Base-by-base conservation (phyloP, 2,113 vertebrate genomes). In the Polypterus bichir region DNA sequence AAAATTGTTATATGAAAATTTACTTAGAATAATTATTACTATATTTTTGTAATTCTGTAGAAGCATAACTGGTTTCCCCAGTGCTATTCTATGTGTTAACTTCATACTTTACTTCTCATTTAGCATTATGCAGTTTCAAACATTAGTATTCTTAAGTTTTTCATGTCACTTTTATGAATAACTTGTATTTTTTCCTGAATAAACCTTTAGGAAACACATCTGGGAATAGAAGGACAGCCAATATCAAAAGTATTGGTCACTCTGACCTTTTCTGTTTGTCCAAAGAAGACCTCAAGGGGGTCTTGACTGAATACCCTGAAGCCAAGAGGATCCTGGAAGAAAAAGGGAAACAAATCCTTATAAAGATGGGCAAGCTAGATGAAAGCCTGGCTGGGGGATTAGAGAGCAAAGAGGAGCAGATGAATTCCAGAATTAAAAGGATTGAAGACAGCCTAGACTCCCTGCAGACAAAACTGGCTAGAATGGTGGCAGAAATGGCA, bases 251-350 rank as follows among this genome's bases (percentile, higher is more conserved):
- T 79, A 85, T 91, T 0, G 93, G 94, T 3, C 84, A 92, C 73
- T 96, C 94, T 0, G 94, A 98, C 76, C 84, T 97, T 1, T 97
- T 94, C 79, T 91, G 91, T 73, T 75, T 98, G 55, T 89, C 89
- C 64, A 98, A 97, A 77, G 92, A 93, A 69, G 89, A 91, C 76
- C 81, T 98, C 67, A 80, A 61, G 0, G 84, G 89, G 9, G 92
- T 90, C 47, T 78, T 98, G 54, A 81, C 77, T 0, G 90, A 95
- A 78, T 97, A 91, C 68, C 93, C 95, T 3, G 68, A 76, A 0
- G 92, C 94, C 70, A 89, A 91, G 27, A 58, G 74, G 0, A 65
- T 82, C 52, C 83, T 97, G 82, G 92, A 95, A 67, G 90, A 90
- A 71, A 95, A 92, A 68, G 93, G 95, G 61, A 75, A 87, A 0